Evolutionary conservation across 2,113 vertebrate species (phyloP).

Genomic region (Oceanodroma tethys): DNA sequence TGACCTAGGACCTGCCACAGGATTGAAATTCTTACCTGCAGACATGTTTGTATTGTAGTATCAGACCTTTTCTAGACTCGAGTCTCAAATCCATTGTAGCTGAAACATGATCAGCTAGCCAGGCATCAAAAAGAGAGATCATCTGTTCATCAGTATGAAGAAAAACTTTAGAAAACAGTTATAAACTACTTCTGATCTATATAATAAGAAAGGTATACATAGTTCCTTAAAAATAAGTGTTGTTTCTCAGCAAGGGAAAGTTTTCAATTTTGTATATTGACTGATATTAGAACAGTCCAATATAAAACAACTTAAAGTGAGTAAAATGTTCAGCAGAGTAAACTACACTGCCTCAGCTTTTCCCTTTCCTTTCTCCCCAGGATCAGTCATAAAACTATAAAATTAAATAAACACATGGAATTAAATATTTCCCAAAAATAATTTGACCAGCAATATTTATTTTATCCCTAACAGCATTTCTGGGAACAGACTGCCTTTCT

Average conservation of each 20-base stretch:
- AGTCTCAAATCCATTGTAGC: not conserved
- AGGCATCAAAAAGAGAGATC: not conserved
- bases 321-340: not conserved
- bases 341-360: not conserved
- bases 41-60: not conserved
- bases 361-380: not conserved
- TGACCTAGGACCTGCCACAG: not conserved
- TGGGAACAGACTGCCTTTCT: not conserved
- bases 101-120: not conserved
- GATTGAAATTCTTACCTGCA: not conserved
- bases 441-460: not conserved
- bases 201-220: not conserved
- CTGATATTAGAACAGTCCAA: not conserved
- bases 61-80: not conserved
- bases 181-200: not conserved
- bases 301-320: not conserved
- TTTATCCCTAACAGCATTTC: not conserved
- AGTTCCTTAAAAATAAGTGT: not conserved
- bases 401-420: not conserved
- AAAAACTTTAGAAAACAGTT: not conserved
- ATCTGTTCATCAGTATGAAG: not conserved
- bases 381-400: not conserved
- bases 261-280: not conserved
- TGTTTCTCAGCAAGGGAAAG: not conserved
- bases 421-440: not conserved